phyloP scores from a whole-genome alignment of 37 sponge, comb jelly and placozoan species.

The Corticium candelabrum region DNA sequence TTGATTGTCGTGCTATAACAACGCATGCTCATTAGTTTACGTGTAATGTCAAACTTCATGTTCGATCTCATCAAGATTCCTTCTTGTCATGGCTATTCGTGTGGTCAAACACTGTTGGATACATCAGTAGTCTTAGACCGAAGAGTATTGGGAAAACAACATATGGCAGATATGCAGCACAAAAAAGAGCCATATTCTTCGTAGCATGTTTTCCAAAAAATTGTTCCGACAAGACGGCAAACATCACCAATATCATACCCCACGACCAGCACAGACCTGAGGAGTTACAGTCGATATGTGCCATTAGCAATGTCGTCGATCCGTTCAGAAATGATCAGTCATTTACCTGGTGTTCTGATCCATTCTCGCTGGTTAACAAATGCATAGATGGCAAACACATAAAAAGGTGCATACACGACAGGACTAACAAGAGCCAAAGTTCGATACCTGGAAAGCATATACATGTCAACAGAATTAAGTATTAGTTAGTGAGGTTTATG shows the following conservation, averaged over 20 bases:
- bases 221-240: slow-evolving; percentile 45
- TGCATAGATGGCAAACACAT: slow-evolving; percentile 69
- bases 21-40: no score
- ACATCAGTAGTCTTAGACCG: slow-evolving; percentile 28
- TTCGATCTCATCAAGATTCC: no score
- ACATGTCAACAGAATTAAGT: no score
- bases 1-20: no score
- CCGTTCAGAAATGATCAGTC: not conserved
- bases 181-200: slow-evolving; percentile 27
- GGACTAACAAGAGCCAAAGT: slow-evolving; percentile 67
- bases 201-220: slow-evolving; percentile 40
- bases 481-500: no score
- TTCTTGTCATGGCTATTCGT: no score
- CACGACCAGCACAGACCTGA: slow-evolving; percentile 70
- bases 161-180: slow-evolving; percentile 50
- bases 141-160: slow-evolving; percentile 41
- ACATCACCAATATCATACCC: slow-evolving; percentile 57
- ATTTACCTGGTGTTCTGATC: slow-evolving; percentile 71
- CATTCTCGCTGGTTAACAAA: slow-evolving; percentile 63
- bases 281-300: not conserved
- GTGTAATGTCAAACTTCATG: no score
- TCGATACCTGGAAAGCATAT: slow-evolving; percentile 56
- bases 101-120: not conserved
- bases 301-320: not conserved
- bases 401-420: slow-evolving; percentile 60